phyloP scores from a whole-genome alignment of 2,113 vertebrate genomes.

The Sterrhoptilus dennistouni region DNA sequence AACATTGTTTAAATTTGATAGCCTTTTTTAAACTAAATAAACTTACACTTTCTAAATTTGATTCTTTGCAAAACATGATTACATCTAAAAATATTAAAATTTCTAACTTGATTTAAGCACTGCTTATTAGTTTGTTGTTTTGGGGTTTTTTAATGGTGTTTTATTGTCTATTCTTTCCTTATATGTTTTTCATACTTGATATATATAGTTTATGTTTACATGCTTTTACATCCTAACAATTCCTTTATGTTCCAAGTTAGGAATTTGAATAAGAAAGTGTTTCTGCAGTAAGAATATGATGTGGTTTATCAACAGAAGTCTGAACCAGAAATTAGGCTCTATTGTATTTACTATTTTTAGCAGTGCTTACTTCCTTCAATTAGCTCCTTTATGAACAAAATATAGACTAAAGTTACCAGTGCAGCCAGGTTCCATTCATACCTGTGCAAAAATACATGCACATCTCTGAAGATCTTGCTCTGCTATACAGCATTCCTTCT shows the following conservation, averaged over 20 bases:
- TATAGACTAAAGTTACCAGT: not conserved
- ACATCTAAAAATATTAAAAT: not conserved
- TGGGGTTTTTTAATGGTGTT: not conserved
- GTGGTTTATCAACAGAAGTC: not conserved
- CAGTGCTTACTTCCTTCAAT: not conserved
- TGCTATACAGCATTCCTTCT: not conserved
- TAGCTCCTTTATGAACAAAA: not conserved
- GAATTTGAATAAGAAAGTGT: not conserved
- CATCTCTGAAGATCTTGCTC: not conserved
- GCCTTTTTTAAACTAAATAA: not conserved
- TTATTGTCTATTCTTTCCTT: not conserved
- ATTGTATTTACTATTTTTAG: not conserved
- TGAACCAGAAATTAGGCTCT: not conserved
- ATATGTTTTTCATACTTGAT: not conserved
- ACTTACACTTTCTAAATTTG: not conserved
- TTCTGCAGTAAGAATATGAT: not conserved
- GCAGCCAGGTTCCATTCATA: not conserved
- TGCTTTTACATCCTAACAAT: not conserved
- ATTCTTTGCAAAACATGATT: not conserved
- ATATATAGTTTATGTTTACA: not conserved
- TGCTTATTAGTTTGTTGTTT: not conserved
- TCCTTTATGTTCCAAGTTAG: not conserved
- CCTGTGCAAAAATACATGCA: not conserved
- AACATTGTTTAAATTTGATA: not conserved
- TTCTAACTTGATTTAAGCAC: not conserved